phyloP scores from a whole-genome alignment of 1,140 invertebrate genomes.

The Trinorchestia longiramus region DNA sequence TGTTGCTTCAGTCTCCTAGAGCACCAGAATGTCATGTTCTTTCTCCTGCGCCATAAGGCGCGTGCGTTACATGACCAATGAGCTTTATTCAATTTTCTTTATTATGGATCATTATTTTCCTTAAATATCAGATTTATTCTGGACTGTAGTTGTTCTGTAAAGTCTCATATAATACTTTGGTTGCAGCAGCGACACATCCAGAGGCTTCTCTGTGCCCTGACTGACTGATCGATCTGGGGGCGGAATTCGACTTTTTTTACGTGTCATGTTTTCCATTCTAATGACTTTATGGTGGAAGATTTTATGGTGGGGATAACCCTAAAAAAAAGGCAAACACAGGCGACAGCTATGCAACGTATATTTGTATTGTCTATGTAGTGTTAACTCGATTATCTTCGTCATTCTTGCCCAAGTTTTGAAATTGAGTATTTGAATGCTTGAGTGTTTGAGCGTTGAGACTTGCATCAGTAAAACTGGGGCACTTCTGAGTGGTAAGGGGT shows the following conservation, averaged over 20 bases:
- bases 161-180: background rate
- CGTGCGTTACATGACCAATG: background rate
- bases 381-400: too few species aligned
- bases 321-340: too few species aligned
- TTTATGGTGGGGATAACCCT: too few species aligned
- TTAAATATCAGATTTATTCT: background rate
- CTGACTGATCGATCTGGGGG: background rate
- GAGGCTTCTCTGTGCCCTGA: background rate
- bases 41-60: background rate
- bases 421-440: too few species aligned
- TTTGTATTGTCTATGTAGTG: too few species aligned
- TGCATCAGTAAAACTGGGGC: too few species aligned
- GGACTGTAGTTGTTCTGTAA: background rate
- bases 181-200: background rate
- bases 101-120: background rate
- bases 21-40: background rate
- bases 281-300: background rate
- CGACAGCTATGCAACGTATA: too few species aligned
- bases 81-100: background rate
- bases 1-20: background rate
- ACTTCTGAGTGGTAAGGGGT: too few species aligned
- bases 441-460: too few species aligned
- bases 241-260: background rate
- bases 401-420: too few species aligned
- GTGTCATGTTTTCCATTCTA: background rate